These are phyloP conservation scores for Triplophysa yarkandensis DNA, from an alignment of 2,797 vertebrate genomes.

Conservation along the genomic window DNA sequence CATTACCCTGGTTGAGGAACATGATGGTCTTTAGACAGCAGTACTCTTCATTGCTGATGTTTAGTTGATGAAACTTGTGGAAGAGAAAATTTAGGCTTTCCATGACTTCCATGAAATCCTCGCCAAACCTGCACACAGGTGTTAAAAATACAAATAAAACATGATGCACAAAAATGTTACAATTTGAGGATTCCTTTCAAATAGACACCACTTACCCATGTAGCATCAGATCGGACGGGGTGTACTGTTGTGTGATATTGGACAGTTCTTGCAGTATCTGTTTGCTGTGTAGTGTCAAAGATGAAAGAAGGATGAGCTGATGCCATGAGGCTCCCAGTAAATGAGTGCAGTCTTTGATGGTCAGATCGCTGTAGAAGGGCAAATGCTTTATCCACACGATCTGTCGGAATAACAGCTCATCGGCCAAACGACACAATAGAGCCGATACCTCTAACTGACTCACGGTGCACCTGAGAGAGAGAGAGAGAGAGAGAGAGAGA, in stretches of 20 bases:
- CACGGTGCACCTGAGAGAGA: slow-evolving; percentile 82
- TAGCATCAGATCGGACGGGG: slow-evolving; percentile 90
- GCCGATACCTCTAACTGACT: slow-evolving; percentile 96
- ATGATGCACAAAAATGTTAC: no score
- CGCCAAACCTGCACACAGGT: slow-evolving; percentile 84
- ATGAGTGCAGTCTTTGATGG: slow-evolving; percentile 98
- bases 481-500: no score
- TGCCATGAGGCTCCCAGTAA: slow-evolving; percentile 97
- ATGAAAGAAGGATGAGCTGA: slow-evolving; percentile 95
- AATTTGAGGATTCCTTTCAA: no score
- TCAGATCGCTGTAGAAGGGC: slow-evolving; percentile 95
- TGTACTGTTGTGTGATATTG: slow-evolving; percentile 94
- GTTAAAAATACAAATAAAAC: slow-evolving; percentile 56
- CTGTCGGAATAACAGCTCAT: slow-evolving; percentile 96
- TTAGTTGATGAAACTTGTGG: slow-evolving; percentile 93
- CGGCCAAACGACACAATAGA: slow-evolving; percentile 93
- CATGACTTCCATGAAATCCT: slow-evolving; percentile 98
- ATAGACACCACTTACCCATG: slow-evolving; percentile 83
- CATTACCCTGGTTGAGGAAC: slow-evolving; percentile 96
- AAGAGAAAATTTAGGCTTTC: slow-evolving; percentile 96
- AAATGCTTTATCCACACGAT: slow-evolving; percentile 99
- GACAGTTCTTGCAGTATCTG: slow-evolving; percentile 97
- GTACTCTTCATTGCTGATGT: slow-evolving; percentile 96
- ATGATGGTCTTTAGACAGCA: slow-evolving; percentile 99
- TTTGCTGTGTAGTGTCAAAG: slow-evolving; percentile 93